A percentile compares a stretch with the other conserved stretches of the same genome.
These are phyloP conservation scores for Opisthograptis luteolata DNA, from an alignment of 2,888 invertebrate species.

Conservation along the genomic window DNA sequence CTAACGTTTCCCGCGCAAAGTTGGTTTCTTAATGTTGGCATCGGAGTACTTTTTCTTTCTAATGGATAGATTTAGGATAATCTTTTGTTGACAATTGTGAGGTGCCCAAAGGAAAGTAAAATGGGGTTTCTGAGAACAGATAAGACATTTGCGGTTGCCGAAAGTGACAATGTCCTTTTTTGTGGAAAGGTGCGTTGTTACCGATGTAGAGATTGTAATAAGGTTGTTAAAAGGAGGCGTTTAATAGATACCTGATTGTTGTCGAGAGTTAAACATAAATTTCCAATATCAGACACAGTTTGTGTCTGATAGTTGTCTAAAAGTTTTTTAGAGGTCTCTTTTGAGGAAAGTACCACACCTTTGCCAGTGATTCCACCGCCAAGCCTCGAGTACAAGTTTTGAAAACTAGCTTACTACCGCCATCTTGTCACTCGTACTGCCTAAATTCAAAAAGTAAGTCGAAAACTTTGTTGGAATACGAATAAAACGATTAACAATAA, in stretches of 20 bases:
- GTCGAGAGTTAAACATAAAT: not conserved
- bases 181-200: conserved; percentile 13
- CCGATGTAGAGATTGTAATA: conserved; percentile 23
- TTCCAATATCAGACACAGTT: no score
- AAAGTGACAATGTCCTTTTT: conserved; percentile 61
- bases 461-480: no score
- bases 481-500: no score
- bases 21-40: conserved; percentile 27
- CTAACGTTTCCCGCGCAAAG: conserved; percentile 14
- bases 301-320: no score
- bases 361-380: no score
- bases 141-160: conserved; percentile 45
- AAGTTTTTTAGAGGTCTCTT: no score
- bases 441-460: no score
- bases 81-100: conserved; percentile 78
- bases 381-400: no score
- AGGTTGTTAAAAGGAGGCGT: conserved; percentile 21
- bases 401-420: no score
- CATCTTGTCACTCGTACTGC: no score
- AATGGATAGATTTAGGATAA: conserved; percentile 63
- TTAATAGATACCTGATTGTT: conserved; percentile 10
- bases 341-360: no score
- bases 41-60: conserved; percentile 43
- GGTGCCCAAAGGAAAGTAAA: conserved; percentile 56
- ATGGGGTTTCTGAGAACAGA: conserved; percentile 61